Conservation (phyloP, 1,140 invertebrate genomes). For the Chironomus tepperi region DNA sequence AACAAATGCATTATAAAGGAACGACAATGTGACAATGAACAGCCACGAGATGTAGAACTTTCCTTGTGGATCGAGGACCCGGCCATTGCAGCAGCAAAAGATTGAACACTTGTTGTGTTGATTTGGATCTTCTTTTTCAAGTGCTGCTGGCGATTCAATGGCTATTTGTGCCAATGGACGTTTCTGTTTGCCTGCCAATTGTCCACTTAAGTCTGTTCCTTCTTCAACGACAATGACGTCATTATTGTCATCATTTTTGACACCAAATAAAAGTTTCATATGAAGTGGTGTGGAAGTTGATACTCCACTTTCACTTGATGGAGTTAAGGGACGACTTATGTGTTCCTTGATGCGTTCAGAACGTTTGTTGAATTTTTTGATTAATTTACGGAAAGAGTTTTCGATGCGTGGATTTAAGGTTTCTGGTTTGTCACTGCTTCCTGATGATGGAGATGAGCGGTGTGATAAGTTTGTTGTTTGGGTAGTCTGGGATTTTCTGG, state of each 20-base stretch:
- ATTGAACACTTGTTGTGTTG: conserved; percentile 30
- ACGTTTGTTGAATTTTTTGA: conserved; percentile 49
- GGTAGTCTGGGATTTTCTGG: background rate
- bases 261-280: background rate
- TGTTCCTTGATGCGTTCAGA: conserved; percentile 47
- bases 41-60: conserved; percentile 73
- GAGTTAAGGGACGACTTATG: conserved; percentile 52
- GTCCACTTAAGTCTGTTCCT: background rate
- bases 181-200: conserved; percentile 29
- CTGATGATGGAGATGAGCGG: background rate
- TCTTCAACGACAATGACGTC: conserved; percentile 26
- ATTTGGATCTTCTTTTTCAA: background rate
- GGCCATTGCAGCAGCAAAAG: conserved; percentile 35
- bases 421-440: background rate
- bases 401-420: conserved; percentile 25
- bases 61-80: conserved; percentile 42
- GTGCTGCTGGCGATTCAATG: conserved; percentile 26
- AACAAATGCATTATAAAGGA: conserved; percentile 81
- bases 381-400: conserved; percentile 47
- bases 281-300: conserved; percentile 31
- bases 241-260: conserved; percentile 26
- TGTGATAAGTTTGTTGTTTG: background rate
- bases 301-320: conserved; percentile 45
- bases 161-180: conserved; percentile 25
- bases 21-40: conserved; percentile 64